Percentiles rank a stretch among this genome's conserved stretches.
Evolutionary conservation across 2,888 invertebrate genomes (phyloP).

Genomic region (Stictocephala bisonia): DNA sequence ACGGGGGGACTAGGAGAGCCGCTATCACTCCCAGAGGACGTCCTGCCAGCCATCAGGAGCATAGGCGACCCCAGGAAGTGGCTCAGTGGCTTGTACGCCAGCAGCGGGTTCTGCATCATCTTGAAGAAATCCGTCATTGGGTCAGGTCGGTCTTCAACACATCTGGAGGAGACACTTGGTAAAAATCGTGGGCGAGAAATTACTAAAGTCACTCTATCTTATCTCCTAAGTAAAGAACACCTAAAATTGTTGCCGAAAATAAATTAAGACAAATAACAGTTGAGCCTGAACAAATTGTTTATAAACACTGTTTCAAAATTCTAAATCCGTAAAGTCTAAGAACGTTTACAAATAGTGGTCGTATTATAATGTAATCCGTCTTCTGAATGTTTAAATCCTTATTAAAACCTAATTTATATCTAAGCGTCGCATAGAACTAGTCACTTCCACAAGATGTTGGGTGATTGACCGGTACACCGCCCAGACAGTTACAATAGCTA

Average conservation of each 20-base stretch:
- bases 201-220: too few species aligned
- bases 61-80: slow-evolving; percentile 54
- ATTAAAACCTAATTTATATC: too few species aligned
- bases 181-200: not conserved
- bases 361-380: too few species aligned
- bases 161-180: not conserved
- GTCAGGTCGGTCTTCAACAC: not conserved
- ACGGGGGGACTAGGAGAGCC: slow-evolving; percentile 58
- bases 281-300: not conserved
- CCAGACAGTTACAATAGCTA: slow-evolving; percentile 5
- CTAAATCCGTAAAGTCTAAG: too few species aligned
- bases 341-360: too few species aligned
- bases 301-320: not conserved
- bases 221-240: too few species aligned
- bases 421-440: not conserved
- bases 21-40: slow-evolving; percentile 61
- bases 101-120: slow-evolving; percentile 59
- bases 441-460: slow-evolving; percentile 4
- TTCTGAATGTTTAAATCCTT: too few species aligned
- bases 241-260: not conserved
- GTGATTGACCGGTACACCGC: not conserved
- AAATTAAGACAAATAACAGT: not conserved
- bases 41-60: slow-evolving; percentile 60
- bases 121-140: slow-evolving; percentile 46
- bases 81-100: slow-evolving; percentile 58